Evolutionary conservation across 2,888 invertebrate species (phyloP).

Genomic region (Tanypteryx hageni): DNA sequence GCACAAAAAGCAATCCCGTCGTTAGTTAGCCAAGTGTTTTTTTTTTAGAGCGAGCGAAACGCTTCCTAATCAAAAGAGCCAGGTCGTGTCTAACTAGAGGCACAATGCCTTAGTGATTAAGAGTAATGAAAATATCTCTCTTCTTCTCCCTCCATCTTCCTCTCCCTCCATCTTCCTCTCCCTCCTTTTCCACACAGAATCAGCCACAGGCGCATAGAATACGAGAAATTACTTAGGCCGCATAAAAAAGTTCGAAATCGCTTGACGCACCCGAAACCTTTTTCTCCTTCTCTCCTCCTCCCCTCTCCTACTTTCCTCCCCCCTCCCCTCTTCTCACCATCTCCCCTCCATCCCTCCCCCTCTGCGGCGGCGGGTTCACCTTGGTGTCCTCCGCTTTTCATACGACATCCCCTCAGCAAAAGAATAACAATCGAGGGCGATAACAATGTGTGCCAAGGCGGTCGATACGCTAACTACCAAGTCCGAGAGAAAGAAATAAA

Average conservation of each 20-base stretch:
- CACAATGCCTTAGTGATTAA: slow-evolving; percentile 63
- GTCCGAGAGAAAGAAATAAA: not conserved
- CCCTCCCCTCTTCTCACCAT: not conserved
- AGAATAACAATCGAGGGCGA: slow-evolving; percentile 49
- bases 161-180: not conserved
- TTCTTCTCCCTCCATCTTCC: no score
- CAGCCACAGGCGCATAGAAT: slow-evolving; percentile 11
- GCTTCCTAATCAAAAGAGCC: slow-evolving; percentile 59
- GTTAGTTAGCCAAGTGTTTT: slow-evolving; percentile 54
- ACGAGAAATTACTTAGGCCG: slow-evolving; percentile 61
- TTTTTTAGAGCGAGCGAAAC: slow-evolving; percentile 41
- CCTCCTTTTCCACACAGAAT: not conserved
- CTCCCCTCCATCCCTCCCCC: not conserved
- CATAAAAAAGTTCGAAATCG: slow-evolving; percentile 49
- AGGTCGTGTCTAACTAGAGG: slow-evolving; percentile 56
- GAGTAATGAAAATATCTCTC: slow-evolving; percentile 60
- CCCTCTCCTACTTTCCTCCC: not conserved
- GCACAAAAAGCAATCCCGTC: slow-evolving; percentile 51
- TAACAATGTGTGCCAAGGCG: slow-evolving; percentile 36
- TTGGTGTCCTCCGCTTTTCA: slow-evolving; percentile 1
- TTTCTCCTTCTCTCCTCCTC: not conserved
- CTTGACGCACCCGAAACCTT: slow-evolving; percentile 39
- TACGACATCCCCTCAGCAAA: slow-evolving; percentile 29
- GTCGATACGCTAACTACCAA: slow-evolving; percentile 21
- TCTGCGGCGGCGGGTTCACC: not conserved